Conservation (phyloP, 2,888 invertebrate species). For the Choristoneura rosaceana region DNA sequence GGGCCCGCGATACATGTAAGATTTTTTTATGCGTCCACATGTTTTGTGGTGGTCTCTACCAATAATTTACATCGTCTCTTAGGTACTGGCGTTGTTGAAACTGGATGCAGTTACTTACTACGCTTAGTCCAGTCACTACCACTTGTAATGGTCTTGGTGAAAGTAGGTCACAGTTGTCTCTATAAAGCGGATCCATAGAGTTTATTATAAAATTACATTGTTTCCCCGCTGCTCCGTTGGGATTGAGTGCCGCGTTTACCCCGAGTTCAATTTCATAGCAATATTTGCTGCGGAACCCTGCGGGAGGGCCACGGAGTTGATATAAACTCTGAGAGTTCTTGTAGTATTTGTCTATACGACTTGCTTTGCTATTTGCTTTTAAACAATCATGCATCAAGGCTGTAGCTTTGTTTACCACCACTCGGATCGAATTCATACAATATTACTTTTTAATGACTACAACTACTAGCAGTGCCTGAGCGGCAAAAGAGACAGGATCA, state of each 20-base stretch:
- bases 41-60: not conserved
- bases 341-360: not conserved
- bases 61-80: not conserved
- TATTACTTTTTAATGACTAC: not conserved
- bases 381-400: not conserved
- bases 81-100: no score
- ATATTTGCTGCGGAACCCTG: slow-evolving; percentile 60
- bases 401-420: not conserved
- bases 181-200: slow-evolving; percentile 19
- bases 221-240: slow-evolving; percentile 39
- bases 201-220: slow-evolving; percentile 39
- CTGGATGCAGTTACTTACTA: not conserved
- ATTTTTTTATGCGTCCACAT: no score
- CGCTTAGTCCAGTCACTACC: not conserved
- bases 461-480: not conserved
- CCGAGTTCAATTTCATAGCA: slow-evolving; percentile 69
- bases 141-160: not conserved
- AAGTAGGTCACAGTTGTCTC: slow-evolving; percentile 31
- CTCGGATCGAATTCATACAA: no score
- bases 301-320: slow-evolving; percentile 43
- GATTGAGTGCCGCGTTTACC: slow-evolving; percentile 45
- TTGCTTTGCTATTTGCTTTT: not conserved
- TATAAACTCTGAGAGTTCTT: slow-evolving; percentile 9
- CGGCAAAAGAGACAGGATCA: not conserved
- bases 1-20: no score